phyloP scores from a whole-genome alignment of 2,888 invertebrate genomes.

The Campoplex nolae region DNA sequence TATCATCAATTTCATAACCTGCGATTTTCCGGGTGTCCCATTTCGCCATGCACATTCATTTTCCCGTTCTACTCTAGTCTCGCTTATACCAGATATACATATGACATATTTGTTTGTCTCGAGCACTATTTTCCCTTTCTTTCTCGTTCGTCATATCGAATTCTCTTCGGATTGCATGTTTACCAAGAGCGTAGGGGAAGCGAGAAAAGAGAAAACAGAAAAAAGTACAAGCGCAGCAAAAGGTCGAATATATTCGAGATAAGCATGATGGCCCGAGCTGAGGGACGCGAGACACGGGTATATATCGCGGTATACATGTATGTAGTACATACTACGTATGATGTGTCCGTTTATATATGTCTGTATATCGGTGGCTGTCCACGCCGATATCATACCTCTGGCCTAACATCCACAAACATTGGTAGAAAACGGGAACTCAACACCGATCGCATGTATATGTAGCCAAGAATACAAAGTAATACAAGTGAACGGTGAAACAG shows the following conservation, averaged over 20 bases:
- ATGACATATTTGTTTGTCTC: slow-evolving; percentile 39
- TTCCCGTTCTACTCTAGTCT: too few species aligned
- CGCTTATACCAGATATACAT: background rate
- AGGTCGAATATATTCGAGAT: slow-evolving; percentile 52
- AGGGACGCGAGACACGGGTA: slow-evolving; percentile 21
- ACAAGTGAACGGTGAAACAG: slow-evolving; percentile 36
- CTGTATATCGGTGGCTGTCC: slow-evolving; percentile 30
- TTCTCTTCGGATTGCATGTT: slow-evolving; percentile 27
- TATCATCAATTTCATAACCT: background rate
- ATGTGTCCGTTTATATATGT: background rate
- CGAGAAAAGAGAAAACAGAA: slow-evolving; percentile 17
- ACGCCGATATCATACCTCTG: slow-evolving; percentile 30
- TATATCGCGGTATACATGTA: background rate
- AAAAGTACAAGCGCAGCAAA: slow-evolving; percentile 43
- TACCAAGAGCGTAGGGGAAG: slow-evolving; percentile 10
- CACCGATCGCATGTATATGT: slow-evolving; percentile 21
- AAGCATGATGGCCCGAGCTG: slow-evolving; percentile 45
- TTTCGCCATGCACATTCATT: background rate
- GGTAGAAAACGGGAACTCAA: slow-evolving; percentile 40
- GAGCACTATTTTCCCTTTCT: slow-evolving; percentile 18
- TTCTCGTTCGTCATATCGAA: slow-evolving; percentile 31
- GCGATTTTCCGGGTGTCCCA: background rate
- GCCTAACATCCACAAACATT: slow-evolving; percentile 33
- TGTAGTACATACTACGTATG: too few species aligned
- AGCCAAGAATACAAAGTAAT: slow-evolving; percentile 36